Evolutionary conservation across 2,113 vertebrate genomes (phyloP).

Genomic region (Corythornis cristatus): DNA sequence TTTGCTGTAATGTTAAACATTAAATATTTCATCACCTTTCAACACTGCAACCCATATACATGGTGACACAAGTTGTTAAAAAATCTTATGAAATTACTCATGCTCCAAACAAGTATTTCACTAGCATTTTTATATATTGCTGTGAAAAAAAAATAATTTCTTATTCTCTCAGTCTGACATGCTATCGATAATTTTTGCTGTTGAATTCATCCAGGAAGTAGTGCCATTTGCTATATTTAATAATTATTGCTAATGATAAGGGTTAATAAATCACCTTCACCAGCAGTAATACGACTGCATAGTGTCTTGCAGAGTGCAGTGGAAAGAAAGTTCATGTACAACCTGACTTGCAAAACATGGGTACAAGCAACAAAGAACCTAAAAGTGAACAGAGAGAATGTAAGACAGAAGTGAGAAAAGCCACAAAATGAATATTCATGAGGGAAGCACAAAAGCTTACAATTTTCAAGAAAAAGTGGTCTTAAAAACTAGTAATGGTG

Average conservation of each 20-base stretch:
- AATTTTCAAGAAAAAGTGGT: not conserved
- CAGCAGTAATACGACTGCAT: not conserved
- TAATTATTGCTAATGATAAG: not conserved
- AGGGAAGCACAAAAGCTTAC: not conserved
- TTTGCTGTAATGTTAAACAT: not conserved
- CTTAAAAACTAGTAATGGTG: not conserved
- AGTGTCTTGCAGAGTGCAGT: not conserved
- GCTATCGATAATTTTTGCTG: not conserved
- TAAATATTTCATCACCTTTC: not conserved
- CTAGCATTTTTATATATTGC: not conserved
- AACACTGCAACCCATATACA: not conserved
- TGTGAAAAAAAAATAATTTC: not conserved
- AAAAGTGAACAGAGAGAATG: not conserved
- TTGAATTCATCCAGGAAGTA: not conserved
- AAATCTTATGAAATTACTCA: not conserved
- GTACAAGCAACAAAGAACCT: not conserved
- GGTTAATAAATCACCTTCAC: not conserved
- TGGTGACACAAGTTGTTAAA: not conserved
- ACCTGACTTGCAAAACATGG: not conserved
- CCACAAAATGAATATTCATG: not conserved
- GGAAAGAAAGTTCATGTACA: not conserved
- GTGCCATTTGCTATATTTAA: not conserved
- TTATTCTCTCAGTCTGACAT: not conserved
- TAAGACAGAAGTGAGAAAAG: not conserved
- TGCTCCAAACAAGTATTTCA: not conserved